These are phyloP conservation scores for Deilephila porcellus DNA, from an alignment of 2,888 invertebrate genomes.

Conservation along the genomic window DNA sequence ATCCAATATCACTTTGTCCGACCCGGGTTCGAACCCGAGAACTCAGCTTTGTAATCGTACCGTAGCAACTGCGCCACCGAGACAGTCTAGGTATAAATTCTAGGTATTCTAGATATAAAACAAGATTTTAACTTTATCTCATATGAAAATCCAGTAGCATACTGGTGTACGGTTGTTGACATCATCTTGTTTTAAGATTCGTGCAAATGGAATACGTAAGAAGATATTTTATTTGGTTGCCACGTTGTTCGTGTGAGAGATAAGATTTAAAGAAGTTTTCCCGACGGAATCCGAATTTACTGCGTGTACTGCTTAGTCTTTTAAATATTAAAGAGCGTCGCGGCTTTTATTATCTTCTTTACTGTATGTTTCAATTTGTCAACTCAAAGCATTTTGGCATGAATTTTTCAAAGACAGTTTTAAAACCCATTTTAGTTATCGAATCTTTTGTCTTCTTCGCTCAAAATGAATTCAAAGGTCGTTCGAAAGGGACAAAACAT, in stretches of 20 bases:
- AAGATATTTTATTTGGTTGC: conserved; percentile 18
- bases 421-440: no score
- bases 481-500: no score
- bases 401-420: no score
- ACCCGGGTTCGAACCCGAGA: no score
- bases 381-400: no score
- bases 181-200: conserved; percentile 18
- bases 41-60: neutral
- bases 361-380: neutral
- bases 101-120: conserved; percentile 19
- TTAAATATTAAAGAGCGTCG: conserved; percentile 32
- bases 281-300: conserved; percentile 33
- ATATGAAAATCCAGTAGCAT: conserved; percentile 30
- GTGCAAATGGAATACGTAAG: conserved; percentile 30
- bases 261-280: conserved; percentile 11
- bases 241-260: conserved; percentile 15
- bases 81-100: neutral
- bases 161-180: conserved; percentile 27
- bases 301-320: conserved; percentile 39
- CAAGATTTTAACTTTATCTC: conserved; percentile 15
- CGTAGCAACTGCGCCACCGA: no score
- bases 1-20: no score
- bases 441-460: no score
- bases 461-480: no score
- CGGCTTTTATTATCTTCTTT: neutral